Evolutionary conservation across 37 sponge, comb jelly and placozoan genomes (phyloP), one percentile per base, ranked within the genome.

Genomic region (Beroe forskalii): DNA sequence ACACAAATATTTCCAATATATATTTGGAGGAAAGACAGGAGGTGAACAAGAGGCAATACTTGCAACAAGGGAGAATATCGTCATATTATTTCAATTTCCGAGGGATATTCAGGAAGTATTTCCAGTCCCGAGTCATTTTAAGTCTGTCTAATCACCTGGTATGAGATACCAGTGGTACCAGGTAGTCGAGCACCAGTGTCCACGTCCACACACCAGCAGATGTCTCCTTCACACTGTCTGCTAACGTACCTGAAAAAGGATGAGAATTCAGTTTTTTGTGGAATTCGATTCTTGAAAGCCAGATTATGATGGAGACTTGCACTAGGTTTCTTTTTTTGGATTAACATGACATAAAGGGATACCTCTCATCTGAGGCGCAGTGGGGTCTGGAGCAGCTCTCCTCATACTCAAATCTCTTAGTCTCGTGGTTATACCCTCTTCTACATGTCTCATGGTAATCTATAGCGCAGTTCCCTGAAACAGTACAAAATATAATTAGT

Each of bases 161-260:
- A 80, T 32, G 40, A 38, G 55, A 80, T 23, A 1, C 86, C 86
- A 37, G 86, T 80, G 30, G 86, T 44, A 25, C 86, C 86, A 80
- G 86, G 86, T 8, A 80, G 25, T 27, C 86, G 12, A 8, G 86
- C 14, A 38, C 86, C 86, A n/a, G 86, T 80, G 31, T 80, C 86
- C 30, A 23, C 24, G 42, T 80, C 86, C 27, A 80, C 44, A 80
- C 86, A 80, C 86, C 86, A 80, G 35, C 86, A 80, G 20, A 80
- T 44, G 38, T 80, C 86, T 1, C 86, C 86, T 25, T 44, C 55
- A 80, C 86, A 80, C 86, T 80, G 86, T 24, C 55, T 80, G 8
- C 38, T 33, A 3, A 44, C 86, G 31, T 80, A 80, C 55, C 86
- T 80, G 12, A 12, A 12, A 48, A 48, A 48, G 6, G 55, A 48